Evolutionary conservation across 2,797 vertebrate species (phyloP).

Genomic region (Syngnathus acus): DNA sequence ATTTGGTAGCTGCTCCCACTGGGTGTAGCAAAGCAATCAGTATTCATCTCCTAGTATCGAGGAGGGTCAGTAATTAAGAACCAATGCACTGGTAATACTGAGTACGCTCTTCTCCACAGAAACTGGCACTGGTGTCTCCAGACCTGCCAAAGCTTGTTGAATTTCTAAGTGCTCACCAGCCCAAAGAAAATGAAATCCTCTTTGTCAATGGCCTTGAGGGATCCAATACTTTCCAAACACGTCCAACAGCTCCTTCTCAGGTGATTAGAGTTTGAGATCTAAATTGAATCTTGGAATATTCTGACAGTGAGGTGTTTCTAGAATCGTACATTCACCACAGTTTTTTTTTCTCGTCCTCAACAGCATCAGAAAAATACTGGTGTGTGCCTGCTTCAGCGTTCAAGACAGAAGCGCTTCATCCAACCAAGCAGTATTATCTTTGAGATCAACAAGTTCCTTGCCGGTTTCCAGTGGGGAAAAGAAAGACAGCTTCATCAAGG

Average conservation of each 20-base stretch:
- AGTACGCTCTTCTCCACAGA: conserved; percentile 65
- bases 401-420: conserved; percentile 63
- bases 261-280: conserved; percentile 62
- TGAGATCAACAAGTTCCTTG: conserved; percentile 95
- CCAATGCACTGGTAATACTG: conserved; percentile 17
- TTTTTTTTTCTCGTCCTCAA: conserved; percentile 48
- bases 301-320: neutral
- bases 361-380: conserved; percentile 73
- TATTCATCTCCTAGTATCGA: conserved; percentile 29
- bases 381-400: conserved; percentile 86
- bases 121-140: conserved; percentile 81
- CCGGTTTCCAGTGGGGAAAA: conserved; percentile 86
- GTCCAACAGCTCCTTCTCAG: conserved; percentile 72
- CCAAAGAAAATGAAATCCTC: conserved; percentile 93
- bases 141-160: conserved; percentile 87
- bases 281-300: neutral
- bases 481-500: conserved; percentile 74
- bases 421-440: conserved; percentile 78
- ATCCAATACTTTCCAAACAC: conserved; percentile 69
- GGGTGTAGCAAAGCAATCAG: conserved; percentile 25
- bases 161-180: conserved; percentile 81
- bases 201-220: conserved; percentile 81
- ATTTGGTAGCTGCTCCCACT: conserved; percentile 35
- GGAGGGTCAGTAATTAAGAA: conserved; percentile 26
- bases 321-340: neutral